Base-by-base conservation (phyloP, 30 jellyfish, hydroid and myxozoan species). In the Aurelia aurita complex sp. Pacific region DNA sequence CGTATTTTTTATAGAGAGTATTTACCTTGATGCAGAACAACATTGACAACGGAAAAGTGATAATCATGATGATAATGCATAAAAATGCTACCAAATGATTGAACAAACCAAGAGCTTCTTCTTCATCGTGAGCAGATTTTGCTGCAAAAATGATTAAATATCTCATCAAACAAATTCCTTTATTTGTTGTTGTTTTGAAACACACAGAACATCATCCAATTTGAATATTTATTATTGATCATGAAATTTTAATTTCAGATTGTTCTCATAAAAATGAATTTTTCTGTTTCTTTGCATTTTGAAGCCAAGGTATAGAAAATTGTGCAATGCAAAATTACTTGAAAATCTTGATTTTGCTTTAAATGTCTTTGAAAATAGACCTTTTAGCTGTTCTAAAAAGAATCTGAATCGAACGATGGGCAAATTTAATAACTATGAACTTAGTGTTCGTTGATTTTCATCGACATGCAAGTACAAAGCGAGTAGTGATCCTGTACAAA, bases 21-120 rank as follows among this genome's bases (percentile, higher is more conserved):
- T 9, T 61, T 78, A 91, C 97, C 92, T 83, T 83, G 2, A 91
- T 77, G 87, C 89, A 85, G 51, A 91, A 91, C 33, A 91, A 85
- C 86, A 91, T 57, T 55, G 97, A 91, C 64, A 91, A 32, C 1
- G 97, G 97, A 35, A 91, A 91, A 55, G 97, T 91, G 12, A 73
- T 42, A 7, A 76, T 62, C 69, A 91, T 82, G 62, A 91, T 34
- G 54, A 91, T 2, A 29, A 89, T 55, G 69, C 93, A 81, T 53
- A 82, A 18, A 53, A 76, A 69, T 17, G 97, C 77, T 79, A 89
- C 77, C 46, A 89, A 36, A 64, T 79, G 87, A 67, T 86, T 89
- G 82, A 86, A 81, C 32, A 80, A 42, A 1, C 97, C 97, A 67
- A 89, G 76, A 5, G 69, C 87, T 19, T 59, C 77, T n/a, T 81